A percentile compares a stretch with the other conserved stretches of the same genome.
Evolutionary conservation across 2,797 vertebrate genomes (phyloP).

Genomic region (Tokudaia muenninki): DNA sequence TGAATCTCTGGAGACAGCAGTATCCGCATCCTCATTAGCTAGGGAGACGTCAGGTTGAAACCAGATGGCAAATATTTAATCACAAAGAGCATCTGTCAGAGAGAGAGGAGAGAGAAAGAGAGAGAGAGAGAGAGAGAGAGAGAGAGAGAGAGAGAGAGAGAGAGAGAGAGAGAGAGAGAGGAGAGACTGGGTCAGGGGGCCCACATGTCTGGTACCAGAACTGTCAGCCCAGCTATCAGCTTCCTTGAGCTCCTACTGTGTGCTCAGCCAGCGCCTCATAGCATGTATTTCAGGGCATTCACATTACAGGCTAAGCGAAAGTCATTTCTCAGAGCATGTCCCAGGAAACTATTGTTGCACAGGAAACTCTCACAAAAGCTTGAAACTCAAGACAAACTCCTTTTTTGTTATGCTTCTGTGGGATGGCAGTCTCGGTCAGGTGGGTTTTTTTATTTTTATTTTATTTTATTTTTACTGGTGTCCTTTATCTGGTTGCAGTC

Average conservation of each 20-base stretch:
- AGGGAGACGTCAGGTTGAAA: slow-evolving; percentile 67
- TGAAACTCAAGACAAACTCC: background rate
- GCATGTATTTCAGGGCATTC: background rate
- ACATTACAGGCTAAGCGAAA: background rate
- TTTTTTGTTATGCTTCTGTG: background rate
- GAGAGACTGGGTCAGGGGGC: background rate
- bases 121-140: background rate
- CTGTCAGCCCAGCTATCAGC: background rate
- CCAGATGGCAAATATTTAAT: slow-evolving; percentile 69
- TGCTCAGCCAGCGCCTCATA: background rate
- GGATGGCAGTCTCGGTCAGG: background rate
- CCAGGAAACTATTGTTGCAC: background rate
- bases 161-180: background rate
- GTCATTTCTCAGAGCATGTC: background rate
- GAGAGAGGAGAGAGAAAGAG: background rate
- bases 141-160: background rate
- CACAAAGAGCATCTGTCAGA: slow-evolving; percentile 4
- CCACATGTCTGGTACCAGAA: background rate
- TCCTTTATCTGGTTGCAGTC: background rate
- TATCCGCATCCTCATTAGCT: slow-evolving; percentile 9
- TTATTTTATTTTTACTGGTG: background rate
- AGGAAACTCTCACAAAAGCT: slow-evolving; percentile 23
- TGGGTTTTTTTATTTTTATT: background rate
- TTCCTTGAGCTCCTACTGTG: slow-evolving; percentile 27
- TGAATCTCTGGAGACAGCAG: slow-evolving; percentile 73